Evolutionary conservation across 2,888 invertebrate species (phyloP).

Genomic region (Meteorus cinctellus): DNA sequence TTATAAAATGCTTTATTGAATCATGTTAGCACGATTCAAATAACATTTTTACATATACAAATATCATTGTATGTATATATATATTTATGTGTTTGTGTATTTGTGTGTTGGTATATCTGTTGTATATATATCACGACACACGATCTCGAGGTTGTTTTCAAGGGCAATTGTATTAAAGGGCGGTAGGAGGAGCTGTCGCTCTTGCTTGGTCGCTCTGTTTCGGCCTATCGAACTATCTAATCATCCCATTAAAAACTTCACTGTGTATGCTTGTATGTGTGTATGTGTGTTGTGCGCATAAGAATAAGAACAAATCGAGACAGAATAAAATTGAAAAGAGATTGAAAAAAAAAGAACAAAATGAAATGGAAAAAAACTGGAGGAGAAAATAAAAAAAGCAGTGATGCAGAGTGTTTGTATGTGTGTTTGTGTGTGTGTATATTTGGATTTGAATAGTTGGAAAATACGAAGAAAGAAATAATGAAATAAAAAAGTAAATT

Average conservation of each 20-base stretch:
- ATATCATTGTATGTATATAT: slow-evolving; percentile 54
- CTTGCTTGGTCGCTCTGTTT: slow-evolving; percentile 21
- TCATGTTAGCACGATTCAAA: slow-evolving; percentile 63
- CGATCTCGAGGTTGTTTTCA: slow-evolving; percentile 27
- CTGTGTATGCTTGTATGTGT: neutral
- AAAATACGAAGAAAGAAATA: neutral
- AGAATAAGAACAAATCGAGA: slow-evolving; percentile 1
- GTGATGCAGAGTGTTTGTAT: neutral
- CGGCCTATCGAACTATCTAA: slow-evolving; percentile 37
- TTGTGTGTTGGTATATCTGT: neutral
- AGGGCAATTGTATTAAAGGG: slow-evolving; percentile 22
- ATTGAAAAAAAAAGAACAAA: neutral
- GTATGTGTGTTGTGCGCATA: neutral
- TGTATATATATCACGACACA: slow-evolving; percentile 24
- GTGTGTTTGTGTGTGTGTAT: neutral
- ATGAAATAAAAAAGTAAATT: slow-evolving; percentile 19
- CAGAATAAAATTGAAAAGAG: neutral
- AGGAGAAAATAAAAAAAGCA: neutral
- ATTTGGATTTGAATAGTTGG: slow-evolving; percentile 13
- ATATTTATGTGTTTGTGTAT: neutral
- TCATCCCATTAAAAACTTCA: slow-evolving; percentile 29
- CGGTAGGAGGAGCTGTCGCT: slow-evolving; percentile 22
- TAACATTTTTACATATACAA: slow-evolving; percentile 56
- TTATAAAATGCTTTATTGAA: slow-evolving; percentile 70
- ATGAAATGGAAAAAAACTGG: neutral